These are phyloP conservation scores for Pelochelys cantorii DNA, from an alignment of 2,797 vertebrate species.

Conservation along the genomic window DNA sequence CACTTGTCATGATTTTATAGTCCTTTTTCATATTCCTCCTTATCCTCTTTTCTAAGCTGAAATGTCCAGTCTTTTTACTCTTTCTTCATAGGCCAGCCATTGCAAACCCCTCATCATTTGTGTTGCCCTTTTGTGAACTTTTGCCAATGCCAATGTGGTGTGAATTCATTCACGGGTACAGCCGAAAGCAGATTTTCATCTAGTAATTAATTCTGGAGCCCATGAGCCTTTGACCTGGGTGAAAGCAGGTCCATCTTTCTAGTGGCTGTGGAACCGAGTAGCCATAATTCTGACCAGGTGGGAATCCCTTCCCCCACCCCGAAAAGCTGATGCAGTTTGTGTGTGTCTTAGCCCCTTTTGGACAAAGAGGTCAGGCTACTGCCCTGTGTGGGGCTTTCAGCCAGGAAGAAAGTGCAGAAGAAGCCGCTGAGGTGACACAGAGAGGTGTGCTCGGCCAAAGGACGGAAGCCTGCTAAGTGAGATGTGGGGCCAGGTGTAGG, in stretches of 20 bases:
- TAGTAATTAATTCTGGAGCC: background rate
- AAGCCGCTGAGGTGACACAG: accelerated
- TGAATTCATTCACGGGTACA: background rate
- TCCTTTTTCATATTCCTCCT: too few relatives aligned
- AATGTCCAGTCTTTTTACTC: too few relatives aligned
- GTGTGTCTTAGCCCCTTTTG: background rate
- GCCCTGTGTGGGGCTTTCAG: accelerated
- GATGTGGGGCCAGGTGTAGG: accelerated
- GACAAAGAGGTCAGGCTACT: background rate
- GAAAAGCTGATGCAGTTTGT: background rate
- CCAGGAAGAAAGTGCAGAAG: accelerated
- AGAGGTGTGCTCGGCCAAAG: accelerated
- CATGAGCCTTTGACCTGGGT: background rate
- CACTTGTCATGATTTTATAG: too few relatives aligned
- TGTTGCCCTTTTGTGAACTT: too few relatives aligned
- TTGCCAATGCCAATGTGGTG: background rate
- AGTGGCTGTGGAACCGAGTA: background rate
- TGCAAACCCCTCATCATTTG: too few relatives aligned
- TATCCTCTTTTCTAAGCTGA: too few relatives aligned
- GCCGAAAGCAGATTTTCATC: background rate
- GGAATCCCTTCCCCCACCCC: background rate
- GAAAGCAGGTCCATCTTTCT: background rate
- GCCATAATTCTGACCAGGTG: background rate
- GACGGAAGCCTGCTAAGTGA: accelerated
- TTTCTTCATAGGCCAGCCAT: too few relatives aligned